Base-by-base conservation (phyloP, 2,888 invertebrate species). In the Gryllus longicercus region DNA sequence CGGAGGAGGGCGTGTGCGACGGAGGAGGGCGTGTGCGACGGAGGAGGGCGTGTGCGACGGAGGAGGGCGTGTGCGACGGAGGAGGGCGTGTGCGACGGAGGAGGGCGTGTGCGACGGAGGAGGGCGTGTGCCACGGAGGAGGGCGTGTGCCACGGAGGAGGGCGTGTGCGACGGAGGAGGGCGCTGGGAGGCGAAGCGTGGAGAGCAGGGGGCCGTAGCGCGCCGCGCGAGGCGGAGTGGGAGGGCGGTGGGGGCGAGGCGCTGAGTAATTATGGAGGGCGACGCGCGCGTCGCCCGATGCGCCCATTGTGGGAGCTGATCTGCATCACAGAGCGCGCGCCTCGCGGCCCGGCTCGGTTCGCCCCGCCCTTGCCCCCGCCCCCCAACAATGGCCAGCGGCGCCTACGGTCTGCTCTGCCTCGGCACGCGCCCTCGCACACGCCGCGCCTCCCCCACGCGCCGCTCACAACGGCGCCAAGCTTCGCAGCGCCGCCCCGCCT, bases 261-360 rank as follows among this genome's bases (percentile, higher is more conserved):
- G 63, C 1, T 10, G 38, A 38, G 63, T 63, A 63, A 63, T 63
- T 63, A 63, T 63, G 63, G 63, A 63, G 63, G n/a, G 38, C 8
- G 38, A 1, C 63, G 16, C 14, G 63, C 63, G 16, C 14, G 14
- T 14, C 16, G 16, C n/a, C 63, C n/a, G 63, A 63, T 63, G 63
- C 63, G 16, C n/a, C 63, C n/a, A 63, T 63, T 63, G 63, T 63
- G n/a, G 63, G 14, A n/a, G 5, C 63, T 63, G 63, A 63, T 63
- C 63, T 63, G 63, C 63, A 63, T 63, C 16, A 63, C 63, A 63
- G 63, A 63, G 63, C 63, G 63, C 63, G 63, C n/a, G 63, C 63
- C n/a, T 63, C 63, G 14, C 4, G 38, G 38, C 38, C 38, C 38
- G 8, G 8, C 38, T 8, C 38, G 38, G 38, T 8, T 8, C 8